Evolutionary conservation across 1,140 invertebrate genomes (phyloP).

Genomic region (Bilobella aurantiaca): DNA sequence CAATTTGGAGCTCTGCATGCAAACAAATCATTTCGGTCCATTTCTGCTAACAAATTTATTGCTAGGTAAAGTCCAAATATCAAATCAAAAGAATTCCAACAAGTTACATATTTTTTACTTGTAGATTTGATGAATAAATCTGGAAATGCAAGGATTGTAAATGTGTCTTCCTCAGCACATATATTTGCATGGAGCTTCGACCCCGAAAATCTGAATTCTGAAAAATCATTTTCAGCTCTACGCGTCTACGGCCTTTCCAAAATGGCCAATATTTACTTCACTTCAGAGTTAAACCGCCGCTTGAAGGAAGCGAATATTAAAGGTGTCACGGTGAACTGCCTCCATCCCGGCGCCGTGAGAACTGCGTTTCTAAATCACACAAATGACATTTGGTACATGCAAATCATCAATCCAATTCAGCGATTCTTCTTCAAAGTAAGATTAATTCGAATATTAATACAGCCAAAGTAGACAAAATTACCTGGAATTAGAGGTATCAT

Average conservation of each 20-base stretch:
- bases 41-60: constrained; percentile 43
- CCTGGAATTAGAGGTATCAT: too few species aligned
- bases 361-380: constrained; percentile 17
- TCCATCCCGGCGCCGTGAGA: constrained; percentile 20
- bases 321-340: constrained; percentile 12
- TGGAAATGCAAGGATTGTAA: constrained; percentile 60
- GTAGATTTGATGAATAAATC: constrained; percentile 66
- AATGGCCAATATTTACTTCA: constrained; percentile 76
- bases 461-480: too few species aligned
- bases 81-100: not conserved
- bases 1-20: constrained; percentile 41
- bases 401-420: not conserved
- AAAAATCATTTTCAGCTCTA: constrained; percentile 50
- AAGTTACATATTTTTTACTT: not conserved
- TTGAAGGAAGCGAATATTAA: constrained; percentile 41
- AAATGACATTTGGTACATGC: not conserved
- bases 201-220: constrained; percentile 63
- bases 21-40: constrained; percentile 43
- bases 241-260: constrained; percentile 74
- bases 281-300: constrained; percentile 62
- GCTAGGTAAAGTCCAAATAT: not conserved
- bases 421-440: constrained; percentile 1
- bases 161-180: constrained; percentile 74
- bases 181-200: constrained; percentile 55
- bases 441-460: too few species aligned